These are phyloP conservation scores for Apamea epomidion DNA, from an alignment of 2,888 invertebrate species.

Conservation along the genomic window DNA sequence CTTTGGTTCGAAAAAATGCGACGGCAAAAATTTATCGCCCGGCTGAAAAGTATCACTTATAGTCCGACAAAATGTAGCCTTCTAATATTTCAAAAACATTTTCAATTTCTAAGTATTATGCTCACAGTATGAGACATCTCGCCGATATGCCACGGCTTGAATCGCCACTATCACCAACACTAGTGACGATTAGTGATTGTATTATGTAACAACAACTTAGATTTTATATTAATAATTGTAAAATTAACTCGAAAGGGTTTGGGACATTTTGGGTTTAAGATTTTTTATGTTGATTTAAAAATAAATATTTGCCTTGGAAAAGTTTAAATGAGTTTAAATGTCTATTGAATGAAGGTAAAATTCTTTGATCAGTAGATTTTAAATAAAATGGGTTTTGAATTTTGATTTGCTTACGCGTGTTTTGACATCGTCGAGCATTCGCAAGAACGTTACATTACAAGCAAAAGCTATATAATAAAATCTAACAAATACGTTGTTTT, in stretches of 20 bases:
- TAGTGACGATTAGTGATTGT: slow-evolving; percentile 58
- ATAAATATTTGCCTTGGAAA: neutral
- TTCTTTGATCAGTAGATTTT: neutral
- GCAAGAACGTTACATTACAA: neutral
- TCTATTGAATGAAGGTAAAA: neutral
- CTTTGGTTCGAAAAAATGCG: neutral
- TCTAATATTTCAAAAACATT: neutral
- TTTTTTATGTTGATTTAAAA: slow-evolving; percentile 22
- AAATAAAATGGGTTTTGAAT: neutral
- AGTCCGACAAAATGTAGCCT: neutral
- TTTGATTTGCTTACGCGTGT: neutral
- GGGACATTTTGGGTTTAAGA: slow-evolving; percentile 65
- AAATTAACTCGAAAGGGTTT: slow-evolving; percentile 67
- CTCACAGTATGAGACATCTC: slow-evolving; percentile 34
- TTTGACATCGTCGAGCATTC: neutral
- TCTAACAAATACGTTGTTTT: neutral
- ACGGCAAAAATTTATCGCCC: neutral
- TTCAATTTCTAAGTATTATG: slow-evolving; percentile 5
- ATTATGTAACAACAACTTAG: slow-evolving; percentile 65
- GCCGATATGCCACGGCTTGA: slow-evolving; percentile 40
- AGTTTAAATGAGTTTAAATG: neutral
- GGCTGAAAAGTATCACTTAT: neutral
- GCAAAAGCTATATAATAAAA: neutral
- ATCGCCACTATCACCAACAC: slow-evolving; percentile 41
- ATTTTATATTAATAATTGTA: slow-evolving; percentile 74